Percentiles rank a stretch among this genome's conserved stretches.
These are phyloP conservation scores for Drosophila crucigera DNA, from an alignment of 2,888 invertebrate genomes.

Conservation along the genomic window DNA sequence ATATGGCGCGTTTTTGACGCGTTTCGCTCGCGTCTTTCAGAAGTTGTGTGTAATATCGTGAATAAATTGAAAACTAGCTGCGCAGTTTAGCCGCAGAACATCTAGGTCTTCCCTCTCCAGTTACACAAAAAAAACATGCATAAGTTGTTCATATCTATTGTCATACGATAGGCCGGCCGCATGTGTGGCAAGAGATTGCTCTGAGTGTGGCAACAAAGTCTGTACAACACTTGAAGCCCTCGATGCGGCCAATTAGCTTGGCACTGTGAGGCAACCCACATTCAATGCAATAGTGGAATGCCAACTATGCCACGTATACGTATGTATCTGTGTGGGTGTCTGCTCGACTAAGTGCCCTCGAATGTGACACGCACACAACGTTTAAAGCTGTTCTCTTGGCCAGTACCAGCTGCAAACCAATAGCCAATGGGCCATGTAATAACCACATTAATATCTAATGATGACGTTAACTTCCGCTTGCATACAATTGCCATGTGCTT, in stretches of 20 bases:
- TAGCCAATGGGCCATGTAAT: constrained; percentile 48
- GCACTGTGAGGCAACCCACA: constrained; percentile 50
- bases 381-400: constrained; percentile 13
- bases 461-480: constrained; percentile 71
- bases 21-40: constrained; percentile 48
- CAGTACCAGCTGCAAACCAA: constrained; percentile 19
- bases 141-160: constrained; percentile 36
- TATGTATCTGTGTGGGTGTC: constrained; percentile 27
- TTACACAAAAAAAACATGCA: constrained; percentile 42
- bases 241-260: constrained; percentile 46
- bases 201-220: constrained; percentile 19
- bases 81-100: constrained; percentile 40
- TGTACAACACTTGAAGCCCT: constrained; percentile 45
- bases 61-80: constrained; percentile 28
- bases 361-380: constrained; percentile 13
- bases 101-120: constrained; percentile 64
- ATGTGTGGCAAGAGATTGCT: constrained; percentile 42
- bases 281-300: constrained; percentile 22
- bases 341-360: constrained; percentile 26
- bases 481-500: constrained; percentile 20
- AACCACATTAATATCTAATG: constrained; percentile 46
- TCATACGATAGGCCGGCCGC: constrained; percentile 34
- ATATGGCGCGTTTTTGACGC: constrained; percentile 54
- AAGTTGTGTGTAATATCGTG: constrained; percentile 27
- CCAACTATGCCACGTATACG: constrained; percentile 32